Conservation (phyloP, 2,797 vertebrate genomes). For the Lemur catta region DNA sequence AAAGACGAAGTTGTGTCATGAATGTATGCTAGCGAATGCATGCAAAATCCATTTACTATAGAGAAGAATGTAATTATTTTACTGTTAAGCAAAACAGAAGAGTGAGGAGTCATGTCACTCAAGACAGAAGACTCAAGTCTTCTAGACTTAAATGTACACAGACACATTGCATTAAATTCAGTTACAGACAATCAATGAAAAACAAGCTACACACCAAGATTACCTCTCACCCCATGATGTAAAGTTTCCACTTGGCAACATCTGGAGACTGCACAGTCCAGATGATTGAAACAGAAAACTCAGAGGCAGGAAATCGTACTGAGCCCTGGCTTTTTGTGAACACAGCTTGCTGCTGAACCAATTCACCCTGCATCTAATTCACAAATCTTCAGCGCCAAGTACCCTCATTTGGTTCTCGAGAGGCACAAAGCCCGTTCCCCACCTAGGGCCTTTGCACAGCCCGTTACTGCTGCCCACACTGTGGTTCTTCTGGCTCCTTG, state of each 20-base stretch:
- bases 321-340: neutral
- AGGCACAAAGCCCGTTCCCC: neutral
- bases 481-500: neutral
- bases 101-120: neutral
- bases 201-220: neutral
- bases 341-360: neutral
- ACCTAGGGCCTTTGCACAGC: neutral
- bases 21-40: neutral
- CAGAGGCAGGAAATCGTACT: neutral
- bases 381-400: neutral
- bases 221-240: neutral
- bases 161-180: neutral
- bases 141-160: neutral
- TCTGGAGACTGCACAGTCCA: neutral
- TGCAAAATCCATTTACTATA: neutral
- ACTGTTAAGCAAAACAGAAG: constrained; percentile 4
- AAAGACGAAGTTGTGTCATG: neutral
- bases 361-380: neutral
- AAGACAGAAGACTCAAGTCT: neutral
- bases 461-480: neutral
- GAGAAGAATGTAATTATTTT: neutral
- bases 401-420: neutral
- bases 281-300: neutral
- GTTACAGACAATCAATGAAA: neutral
- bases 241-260: constrained; percentile 41